Percentiles rank a stretch among this genome's conserved stretches.
These are phyloP conservation scores for Balaenoptera acutorostrata DNA, from an alignment of 2,113 vertebrate species.

Conservation along the genomic window DNA sequence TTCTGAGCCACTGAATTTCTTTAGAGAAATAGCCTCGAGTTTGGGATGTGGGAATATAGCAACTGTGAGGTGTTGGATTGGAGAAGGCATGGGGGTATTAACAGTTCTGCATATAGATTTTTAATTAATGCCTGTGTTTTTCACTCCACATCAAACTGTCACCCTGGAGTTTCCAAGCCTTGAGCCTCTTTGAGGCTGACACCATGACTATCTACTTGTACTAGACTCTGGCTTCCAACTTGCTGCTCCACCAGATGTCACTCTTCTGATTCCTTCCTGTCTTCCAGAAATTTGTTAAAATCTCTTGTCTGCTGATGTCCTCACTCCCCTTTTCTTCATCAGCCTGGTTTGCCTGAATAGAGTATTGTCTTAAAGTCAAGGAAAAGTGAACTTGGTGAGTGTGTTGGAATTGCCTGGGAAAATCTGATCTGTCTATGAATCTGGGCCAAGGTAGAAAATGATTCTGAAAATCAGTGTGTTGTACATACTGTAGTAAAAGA, in stretches of 20 bases:
- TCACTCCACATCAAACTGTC: neutral
- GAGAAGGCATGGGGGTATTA: neutral
- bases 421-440: neutral
- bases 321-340: neutral
- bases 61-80: too few species aligned
- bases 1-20: neutral
- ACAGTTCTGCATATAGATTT: neutral
- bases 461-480: neutral
- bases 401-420: neutral
- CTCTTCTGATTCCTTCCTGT: neutral
- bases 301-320: neutral
- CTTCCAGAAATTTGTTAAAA: neutral
- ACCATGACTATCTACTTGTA: neutral
- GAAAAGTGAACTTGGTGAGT: neutral
- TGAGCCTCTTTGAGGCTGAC: neutral
- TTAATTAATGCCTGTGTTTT: neutral
- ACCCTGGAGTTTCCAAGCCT: neutral
- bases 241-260: too few species aligned
- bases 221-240: neutral
- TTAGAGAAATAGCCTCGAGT: neutral
- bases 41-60: neutral
- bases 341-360: neutral
- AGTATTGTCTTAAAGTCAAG: neutral
- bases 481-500: neutral
- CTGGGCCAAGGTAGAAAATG: neutral